Percentiles rank a stretch among this genome's conserved stretches.
These are phyloP conservation scores for Pollimyrus isidori DNA, from an alignment of 2,113 vertebrate genomes.

Conservation along the genomic window DNA sequence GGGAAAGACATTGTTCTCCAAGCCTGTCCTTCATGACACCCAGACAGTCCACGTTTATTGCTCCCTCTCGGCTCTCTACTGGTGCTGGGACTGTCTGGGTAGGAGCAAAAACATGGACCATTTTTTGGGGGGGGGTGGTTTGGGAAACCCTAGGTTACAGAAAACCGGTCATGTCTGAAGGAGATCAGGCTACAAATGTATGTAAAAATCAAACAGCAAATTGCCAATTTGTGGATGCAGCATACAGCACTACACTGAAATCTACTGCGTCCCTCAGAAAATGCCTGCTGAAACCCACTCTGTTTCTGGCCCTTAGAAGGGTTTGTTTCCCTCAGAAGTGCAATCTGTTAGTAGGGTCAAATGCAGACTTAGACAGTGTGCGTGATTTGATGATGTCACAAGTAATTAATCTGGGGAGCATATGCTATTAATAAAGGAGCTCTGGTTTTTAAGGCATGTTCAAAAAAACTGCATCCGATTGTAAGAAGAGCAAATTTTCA, in stretches of 20 bases:
- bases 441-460: constrained; percentile 21
- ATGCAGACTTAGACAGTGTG: background rate
- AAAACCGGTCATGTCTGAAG: background rate
- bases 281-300: background rate
- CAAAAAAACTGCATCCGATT: constrained; percentile 32
- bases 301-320: background rate
- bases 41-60: background rate
- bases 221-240: background rate
- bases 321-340: background rate
- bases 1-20: background rate
- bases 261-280: background rate
- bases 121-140: no score
- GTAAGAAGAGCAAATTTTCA: constrained; percentile 32
- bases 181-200: background rate
- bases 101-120: background rate
- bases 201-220: background rate
- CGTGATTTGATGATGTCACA: background rate
- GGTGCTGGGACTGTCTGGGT: background rate
- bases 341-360: background rate
- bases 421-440: background rate
- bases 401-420: background rate
- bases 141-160: background rate
- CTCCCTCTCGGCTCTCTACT: background rate
- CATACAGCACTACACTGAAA: background rate
- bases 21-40: background rate